Conservation (phyloP, 2,797 vertebrate genomes). For the Pangasius djambal region DNA sequence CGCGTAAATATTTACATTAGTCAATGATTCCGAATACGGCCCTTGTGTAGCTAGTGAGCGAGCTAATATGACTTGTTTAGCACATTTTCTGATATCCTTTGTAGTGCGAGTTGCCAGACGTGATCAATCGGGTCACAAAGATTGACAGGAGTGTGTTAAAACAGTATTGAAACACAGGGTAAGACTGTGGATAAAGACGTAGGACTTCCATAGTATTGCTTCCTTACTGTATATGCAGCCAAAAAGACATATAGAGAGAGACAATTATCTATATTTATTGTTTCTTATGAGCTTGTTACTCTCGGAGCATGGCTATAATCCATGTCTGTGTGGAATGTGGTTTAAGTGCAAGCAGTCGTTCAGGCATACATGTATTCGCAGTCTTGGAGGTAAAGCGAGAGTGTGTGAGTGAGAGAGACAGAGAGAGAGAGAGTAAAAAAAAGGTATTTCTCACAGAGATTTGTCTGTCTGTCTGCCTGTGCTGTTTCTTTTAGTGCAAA, state of each 20-base stretch:
- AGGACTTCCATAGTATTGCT: conserved; percentile 9
- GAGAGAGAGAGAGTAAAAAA: background rate
- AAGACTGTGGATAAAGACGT: background rate
- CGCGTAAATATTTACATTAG: background rate
- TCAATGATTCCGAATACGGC: background rate
- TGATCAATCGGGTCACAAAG: background rate
- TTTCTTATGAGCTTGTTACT: background rate
- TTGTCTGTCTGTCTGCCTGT: conserved; percentile 2
- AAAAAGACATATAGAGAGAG: background rate
- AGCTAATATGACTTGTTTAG: background rate
- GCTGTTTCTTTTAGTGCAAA: conserved; percentile 24
- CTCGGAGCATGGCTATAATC: conserved; percentile 31
- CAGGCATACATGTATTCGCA: background rate
- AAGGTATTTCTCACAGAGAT: background rate
- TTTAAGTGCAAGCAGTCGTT: conserved; percentile 1
- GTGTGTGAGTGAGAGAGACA: background rate
- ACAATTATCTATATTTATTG: background rate
- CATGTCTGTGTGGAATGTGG: conserved; percentile 19
- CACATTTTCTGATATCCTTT: background rate
- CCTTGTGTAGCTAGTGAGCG: no score
- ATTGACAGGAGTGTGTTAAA: background rate
- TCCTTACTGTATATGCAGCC: background rate
- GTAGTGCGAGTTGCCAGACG: background rate
- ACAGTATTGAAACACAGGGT: background rate
- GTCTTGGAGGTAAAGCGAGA: conserved; percentile 5